These are phyloP conservation scores for Drosophila prostipennis DNA, from an alignment of 2,888 invertebrate genomes.

Conservation along the genomic window DNA sequence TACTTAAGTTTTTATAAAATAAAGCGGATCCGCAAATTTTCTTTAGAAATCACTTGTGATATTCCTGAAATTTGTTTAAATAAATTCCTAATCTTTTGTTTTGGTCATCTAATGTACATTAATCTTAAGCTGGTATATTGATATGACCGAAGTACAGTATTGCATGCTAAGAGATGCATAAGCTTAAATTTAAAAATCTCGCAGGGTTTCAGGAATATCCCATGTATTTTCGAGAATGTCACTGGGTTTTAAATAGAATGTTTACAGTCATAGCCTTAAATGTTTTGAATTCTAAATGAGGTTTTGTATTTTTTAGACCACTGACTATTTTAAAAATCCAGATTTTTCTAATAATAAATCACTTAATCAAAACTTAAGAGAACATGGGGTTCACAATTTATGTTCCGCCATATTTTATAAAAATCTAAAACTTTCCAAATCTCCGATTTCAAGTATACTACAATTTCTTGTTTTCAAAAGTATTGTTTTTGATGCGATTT, in stretches of 20 bases:
- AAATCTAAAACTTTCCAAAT: not conserved
- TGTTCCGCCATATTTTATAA: not conserved
- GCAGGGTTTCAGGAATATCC: constrained; percentile 1
- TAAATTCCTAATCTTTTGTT: not conserved
- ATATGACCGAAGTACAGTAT: constrained; percentile 15
- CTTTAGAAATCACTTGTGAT: not conserved
- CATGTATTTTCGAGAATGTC: not conserved
- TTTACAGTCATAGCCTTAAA: not conserved
- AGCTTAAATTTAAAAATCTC: not conserved
- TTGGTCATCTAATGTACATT: not conserved
- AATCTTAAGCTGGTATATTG: constrained; percentile 9
- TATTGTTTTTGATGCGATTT: not conserved
- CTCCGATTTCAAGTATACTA: not conserved
- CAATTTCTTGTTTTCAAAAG: too few species aligned
- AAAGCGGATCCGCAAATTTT: not conserved
- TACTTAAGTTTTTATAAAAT: not conserved
- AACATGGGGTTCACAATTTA: too few species aligned
- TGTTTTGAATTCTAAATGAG: not conserved
- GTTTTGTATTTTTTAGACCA: not conserved
- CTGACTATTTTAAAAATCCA: not conserved
- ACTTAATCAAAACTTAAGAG: too few species aligned
- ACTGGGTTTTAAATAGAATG: not conserved
- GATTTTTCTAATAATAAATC: too few species aligned
- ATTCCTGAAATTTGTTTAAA: not conserved
- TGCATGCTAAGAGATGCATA: not conserved